phyloP scores from a whole-genome alignment of 2,797 vertebrate genomes.

The Anguilla pacifica region DNA sequence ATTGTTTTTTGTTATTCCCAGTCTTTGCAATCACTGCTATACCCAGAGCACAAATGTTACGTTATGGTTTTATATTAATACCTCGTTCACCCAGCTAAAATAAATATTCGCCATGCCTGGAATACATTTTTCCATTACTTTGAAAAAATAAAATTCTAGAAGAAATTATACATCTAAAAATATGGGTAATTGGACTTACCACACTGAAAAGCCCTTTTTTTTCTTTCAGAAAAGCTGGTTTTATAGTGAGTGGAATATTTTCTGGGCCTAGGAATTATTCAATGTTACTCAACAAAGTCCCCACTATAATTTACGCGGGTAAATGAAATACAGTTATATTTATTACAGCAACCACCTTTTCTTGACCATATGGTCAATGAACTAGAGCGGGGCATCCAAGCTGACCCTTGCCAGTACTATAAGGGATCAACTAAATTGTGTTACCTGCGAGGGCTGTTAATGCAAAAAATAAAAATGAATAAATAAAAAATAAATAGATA shows the following conservation, averaged over 20 bases:
- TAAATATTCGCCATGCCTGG: no score
- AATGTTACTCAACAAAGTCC: background rate
- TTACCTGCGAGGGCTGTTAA: background rate
- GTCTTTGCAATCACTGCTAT: background rate
- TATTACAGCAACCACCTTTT: background rate
- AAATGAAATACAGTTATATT: background rate
- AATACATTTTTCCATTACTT: background rate
- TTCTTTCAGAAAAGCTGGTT: slow-evolving; percentile 2
- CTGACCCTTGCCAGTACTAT: background rate
- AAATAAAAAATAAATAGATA: background rate
- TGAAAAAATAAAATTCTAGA: background rate
- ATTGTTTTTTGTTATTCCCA: background rate
- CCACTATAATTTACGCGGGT: background rate
- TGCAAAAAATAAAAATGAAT: background rate
- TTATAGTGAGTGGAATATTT: background rate
- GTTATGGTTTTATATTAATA: no score
- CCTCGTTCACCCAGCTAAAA: no score
- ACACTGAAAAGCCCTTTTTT: background rate
- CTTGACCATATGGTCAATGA: background rate
- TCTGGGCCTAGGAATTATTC: background rate
- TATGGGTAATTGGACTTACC: background rate
- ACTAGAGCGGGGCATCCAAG: background rate
- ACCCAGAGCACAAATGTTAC: background rate
- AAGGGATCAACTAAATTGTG: background rate
- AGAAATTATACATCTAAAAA: background rate